Base-by-base conservation (phyloP, 2,113 vertebrate genomes). In the Hemiscyllium ocellatum region DNA sequence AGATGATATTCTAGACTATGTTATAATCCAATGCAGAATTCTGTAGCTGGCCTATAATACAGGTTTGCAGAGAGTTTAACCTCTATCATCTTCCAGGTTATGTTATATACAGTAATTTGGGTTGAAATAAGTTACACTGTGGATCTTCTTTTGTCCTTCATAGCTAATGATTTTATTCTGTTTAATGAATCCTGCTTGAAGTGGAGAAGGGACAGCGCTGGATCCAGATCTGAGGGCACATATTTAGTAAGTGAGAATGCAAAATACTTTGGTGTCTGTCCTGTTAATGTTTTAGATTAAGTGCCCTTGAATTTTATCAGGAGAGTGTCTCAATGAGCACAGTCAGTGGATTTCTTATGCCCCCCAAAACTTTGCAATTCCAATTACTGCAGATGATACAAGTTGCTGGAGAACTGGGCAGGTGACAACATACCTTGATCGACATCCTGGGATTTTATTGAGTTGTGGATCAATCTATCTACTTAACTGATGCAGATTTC, bases 141-240 rank as follows among this genome's bases (percentile, higher is more conserved):
- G 69, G 24, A 80, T 68, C 95, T 91, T 47, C 86, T 89, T 95
- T 90, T 96, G 86, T 95, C 80, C 72, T 96, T 96, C 65, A 96
- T 96, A 37, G 96, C 99, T 95, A 97, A 96, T 96, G 97, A 98
- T 66, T 96, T 98, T 94, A 95, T 96, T 52, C 15, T 98, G 95
- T 96, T 97, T 95, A 97, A 98, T 86, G 96, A 97, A 94, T 97
- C 97, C 10, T 99, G 98, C 96, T 94, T 99, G 96, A 97, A 96
- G 61, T 99, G 99, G 99, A 97, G 95, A 96, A 98, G 97, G 95
- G 98, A 97, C 96, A 97, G 96, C 80, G 95, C 96, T 72, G 97
- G 96, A 13, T 50, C 94, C 10, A 85, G 97, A 47, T 69, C 96
- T 22, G 97, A 96, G 87, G 98, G 97, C 96, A 96, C 50, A 5